These are phyloP conservation scores for Glaucidium brasilianum DNA, from an alignment of 2,113 vertebrate genomes.

Conservation along the genomic window DNA sequence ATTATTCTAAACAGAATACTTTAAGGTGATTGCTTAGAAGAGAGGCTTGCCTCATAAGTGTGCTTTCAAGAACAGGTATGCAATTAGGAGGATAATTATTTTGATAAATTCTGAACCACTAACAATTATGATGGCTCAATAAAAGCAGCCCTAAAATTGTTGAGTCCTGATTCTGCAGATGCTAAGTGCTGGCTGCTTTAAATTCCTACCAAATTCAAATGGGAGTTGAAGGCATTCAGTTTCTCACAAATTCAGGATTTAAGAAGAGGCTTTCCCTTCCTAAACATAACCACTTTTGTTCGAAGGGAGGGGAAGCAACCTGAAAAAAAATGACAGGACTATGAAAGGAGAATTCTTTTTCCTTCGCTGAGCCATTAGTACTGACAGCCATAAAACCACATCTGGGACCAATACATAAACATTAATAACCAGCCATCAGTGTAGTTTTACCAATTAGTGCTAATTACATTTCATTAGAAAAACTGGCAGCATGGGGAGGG, in stretches of 20 bases:
- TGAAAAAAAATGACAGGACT: not conserved
- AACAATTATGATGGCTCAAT: not conserved
- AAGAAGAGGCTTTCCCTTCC: not conserved
- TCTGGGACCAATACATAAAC: slow-evolving; percentile 15
- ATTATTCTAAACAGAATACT: slow-evolving; percentile 33
- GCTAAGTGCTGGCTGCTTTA: not conserved
- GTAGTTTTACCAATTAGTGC: not conserved
- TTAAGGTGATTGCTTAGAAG: slow-evolving; percentile 11
- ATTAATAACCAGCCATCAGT: not conserved
- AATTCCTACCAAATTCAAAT: not conserved
- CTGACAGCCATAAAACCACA: not conserved
- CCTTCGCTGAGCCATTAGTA: not conserved
- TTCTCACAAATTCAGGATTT: not conserved
- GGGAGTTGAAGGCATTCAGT: not conserved
- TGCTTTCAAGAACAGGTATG: slow-evolving; percentile 33
- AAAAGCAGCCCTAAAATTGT: not conserved
- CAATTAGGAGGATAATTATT: slow-evolving; percentile 43
- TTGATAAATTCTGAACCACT: slow-evolving; percentile 29
- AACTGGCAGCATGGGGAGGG: not conserved
- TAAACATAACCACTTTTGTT: not conserved
- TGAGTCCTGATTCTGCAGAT: not conserved
- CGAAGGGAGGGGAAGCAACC: not conserved
- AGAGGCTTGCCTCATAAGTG: not conserved
- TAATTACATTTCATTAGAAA: slow-evolving; percentile 31
- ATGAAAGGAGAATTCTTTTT: not conserved